These are phyloP conservation scores for Pterois miles DNA, from an alignment of 2,797 vertebrate species.

Conservation along the genomic window DNA sequence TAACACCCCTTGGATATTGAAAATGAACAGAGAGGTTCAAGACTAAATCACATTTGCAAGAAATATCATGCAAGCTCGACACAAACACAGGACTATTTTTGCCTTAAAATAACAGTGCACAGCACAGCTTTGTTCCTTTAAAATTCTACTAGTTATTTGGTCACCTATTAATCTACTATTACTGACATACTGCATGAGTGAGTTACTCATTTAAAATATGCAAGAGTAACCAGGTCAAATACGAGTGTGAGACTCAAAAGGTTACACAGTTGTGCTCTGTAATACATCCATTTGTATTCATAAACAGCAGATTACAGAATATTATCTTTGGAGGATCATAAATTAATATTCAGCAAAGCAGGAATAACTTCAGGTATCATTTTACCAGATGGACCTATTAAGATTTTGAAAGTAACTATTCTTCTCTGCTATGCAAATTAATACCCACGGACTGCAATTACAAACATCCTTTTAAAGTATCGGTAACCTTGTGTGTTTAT, in stretches of 20 bases:
- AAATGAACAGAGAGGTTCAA: background rate
- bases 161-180: background rate
- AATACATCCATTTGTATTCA: background rate
- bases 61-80: no score
- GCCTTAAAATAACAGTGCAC: background rate
- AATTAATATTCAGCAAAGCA: background rate
- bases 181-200: background rate
- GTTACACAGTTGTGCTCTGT: background rate
- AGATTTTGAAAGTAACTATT: slow-evolving; percentile 9
- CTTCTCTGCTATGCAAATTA: slow-evolving; percentile 21
- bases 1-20: background rate
- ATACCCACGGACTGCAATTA: slow-evolving; percentile 52
- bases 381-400: slow-evolving; percentile 22
- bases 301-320: background rate
- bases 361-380: slow-evolving; percentile 7
- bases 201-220: background rate
- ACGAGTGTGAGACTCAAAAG: background rate
- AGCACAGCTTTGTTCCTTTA: no score
- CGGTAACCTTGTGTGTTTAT: slow-evolving; percentile 29
- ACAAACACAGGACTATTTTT: background rate
- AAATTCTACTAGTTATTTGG: no score
- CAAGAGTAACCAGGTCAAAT: background rate
- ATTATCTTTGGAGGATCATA: background rate
- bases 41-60: background rate
- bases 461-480: slow-evolving; percentile 16